Conservation (phyloP, 2,797 vertebrate species). For the Chanos chanos region DNA sequence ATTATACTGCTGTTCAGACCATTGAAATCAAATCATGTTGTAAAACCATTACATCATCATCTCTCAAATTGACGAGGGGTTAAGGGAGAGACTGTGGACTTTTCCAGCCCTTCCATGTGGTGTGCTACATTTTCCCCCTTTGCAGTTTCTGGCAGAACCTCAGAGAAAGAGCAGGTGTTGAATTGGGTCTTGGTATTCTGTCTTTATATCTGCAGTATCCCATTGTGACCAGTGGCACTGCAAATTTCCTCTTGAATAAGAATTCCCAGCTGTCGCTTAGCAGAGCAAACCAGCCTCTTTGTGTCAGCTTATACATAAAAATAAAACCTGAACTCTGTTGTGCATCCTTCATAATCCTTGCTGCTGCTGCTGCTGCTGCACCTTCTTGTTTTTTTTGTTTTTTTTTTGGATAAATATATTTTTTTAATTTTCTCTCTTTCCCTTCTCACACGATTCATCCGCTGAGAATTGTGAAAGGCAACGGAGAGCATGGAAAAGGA, state of each 20-base stretch:
- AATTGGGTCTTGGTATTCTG: not conserved
- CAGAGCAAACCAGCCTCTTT: not conserved
- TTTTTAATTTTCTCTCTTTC: not conserved
- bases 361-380: conserved; percentile 13
- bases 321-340: too few species aligned
- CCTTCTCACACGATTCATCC: not conserved
- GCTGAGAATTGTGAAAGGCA: not conserved
- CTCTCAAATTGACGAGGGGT: too few species aligned
- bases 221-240: not conserved
- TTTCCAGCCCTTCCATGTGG: too few species aligned
- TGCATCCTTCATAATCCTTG: too few species aligned
- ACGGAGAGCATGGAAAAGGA: too few species aligned
- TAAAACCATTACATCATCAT: conserved; percentile 16
- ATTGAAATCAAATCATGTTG: not conserved
- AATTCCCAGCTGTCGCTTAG: not conserved
- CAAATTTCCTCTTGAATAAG: not conserved
- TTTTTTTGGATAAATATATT: not conserved
- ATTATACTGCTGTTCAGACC: not conserved
- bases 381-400: not conserved
- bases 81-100: too few species aligned
- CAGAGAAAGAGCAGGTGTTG: not conserved
- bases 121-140: too few species aligned
- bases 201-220: not conserved
- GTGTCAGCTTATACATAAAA: too few species aligned
- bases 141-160: too few species aligned